Evolutionary conservation across 2,888 invertebrate genomes (phyloP).

Genomic region (Mythimna loreyi): DNA sequence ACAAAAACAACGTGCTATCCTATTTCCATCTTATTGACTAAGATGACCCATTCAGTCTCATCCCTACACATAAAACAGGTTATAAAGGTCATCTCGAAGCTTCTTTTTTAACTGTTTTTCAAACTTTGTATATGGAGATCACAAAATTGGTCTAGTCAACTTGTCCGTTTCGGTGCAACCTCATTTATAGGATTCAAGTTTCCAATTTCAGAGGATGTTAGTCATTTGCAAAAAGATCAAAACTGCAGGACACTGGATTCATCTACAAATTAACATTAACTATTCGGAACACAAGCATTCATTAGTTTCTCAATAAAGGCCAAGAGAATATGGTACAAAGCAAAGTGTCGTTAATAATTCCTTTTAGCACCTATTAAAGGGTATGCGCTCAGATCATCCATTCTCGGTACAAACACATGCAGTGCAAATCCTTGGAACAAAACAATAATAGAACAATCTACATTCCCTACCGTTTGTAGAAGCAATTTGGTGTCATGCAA

Average conservation of each 20-base stretch:
- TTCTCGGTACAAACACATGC: conserved; percentile 59
- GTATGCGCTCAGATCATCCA: conserved; percentile 44
- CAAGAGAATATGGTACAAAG: conserved; percentile 6
- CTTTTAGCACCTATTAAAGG: conserved; percentile 41
- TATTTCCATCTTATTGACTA: conserved; percentile 34
- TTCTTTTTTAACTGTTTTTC: conserved; percentile 21
- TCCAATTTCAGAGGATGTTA: conserved; percentile 60
- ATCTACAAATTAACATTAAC: conserved; percentile 14
- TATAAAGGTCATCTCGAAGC: background rate
- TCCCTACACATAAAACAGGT: conserved; percentile 16
- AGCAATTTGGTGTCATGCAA: conserved; percentile 86
- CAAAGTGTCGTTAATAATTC: conserved; percentile 14
- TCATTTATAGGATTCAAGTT: conserved; percentile 55
- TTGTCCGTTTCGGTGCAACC: conserved; percentile 48
- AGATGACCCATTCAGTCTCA: conserved; percentile 36
- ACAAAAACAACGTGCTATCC: conserved; percentile 20
- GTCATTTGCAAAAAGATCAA: conserved; percentile 43
- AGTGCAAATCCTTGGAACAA: conserved; percentile 68
- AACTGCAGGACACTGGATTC: conserved; percentile 26
- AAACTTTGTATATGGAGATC: conserved; percentile 29
- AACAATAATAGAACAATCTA: conserved; percentile 86
- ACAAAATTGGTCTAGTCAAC: conserved; percentile 36
- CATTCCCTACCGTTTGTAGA: conserved; percentile 85
- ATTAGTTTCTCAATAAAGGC: conserved; percentile 22
- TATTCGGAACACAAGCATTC: conserved; percentile 19